phyloP scores from a whole-genome alignment of 92 coral and sea anemone genomes.

The Paramuricea clavata region DNA sequence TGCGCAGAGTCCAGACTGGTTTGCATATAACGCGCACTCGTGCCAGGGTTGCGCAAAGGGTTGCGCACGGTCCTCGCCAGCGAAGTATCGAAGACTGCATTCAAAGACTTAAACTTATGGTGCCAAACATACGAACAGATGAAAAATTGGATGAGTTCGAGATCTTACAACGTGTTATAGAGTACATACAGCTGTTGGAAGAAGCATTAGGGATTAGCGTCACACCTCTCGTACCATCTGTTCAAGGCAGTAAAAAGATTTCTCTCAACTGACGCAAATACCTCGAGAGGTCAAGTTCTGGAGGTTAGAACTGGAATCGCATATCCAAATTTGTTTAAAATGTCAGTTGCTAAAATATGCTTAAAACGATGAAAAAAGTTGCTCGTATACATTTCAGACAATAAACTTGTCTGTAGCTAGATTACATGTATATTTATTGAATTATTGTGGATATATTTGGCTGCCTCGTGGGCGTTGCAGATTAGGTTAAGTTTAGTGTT shows the following conservation, averaged over 20 bases:
- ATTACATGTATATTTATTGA: too few species aligned
- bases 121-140: constrained; percentile 41
- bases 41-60: too few species aligned
- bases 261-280: not conserved
- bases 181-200: constrained; percentile 43
- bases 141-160: constrained; percentile 36
- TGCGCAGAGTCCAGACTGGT: not conserved
- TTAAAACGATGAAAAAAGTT: too few species aligned
- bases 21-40: constrained; percentile 11
- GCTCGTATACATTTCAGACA: too few species aligned
- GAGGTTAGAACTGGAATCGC: not conserved
- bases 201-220: constrained; percentile 35
- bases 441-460: too few species aligned
- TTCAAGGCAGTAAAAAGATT: not conserved
- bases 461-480: too few species aligned
- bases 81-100: constrained; percentile 19
- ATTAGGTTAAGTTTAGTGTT: too few species aligned
- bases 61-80: not conserved
- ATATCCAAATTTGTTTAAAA: too few species aligned
- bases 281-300: not conserved
- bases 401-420: too few species aligned
- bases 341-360: too few species aligned
- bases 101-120: constrained; percentile 27
- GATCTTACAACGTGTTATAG: constrained; percentile 41
- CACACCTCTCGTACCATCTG: not conserved